These are phyloP conservation scores for Coenonympha glycerion DNA, from an alignment of 2,888 invertebrate genomes.

Conservation along the genomic window DNA sequence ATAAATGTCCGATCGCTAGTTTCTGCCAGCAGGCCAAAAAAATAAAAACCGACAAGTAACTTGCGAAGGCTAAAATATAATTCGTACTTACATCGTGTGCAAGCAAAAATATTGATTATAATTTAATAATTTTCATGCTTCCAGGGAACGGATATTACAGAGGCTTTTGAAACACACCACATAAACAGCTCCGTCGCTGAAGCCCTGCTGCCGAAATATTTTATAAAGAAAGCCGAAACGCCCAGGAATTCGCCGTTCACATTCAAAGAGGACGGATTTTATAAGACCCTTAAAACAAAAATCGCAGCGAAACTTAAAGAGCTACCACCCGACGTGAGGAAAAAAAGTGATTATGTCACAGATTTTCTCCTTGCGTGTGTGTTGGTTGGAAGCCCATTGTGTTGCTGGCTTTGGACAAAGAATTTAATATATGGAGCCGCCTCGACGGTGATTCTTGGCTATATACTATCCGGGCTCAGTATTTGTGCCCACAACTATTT, in stretches of 20 bases:
- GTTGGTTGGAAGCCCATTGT: conserved; percentile 41
- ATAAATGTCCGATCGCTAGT: too few relatives aligned
- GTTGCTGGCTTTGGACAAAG: conserved; percentile 49
- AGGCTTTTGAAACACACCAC: conserved; percentile 79
- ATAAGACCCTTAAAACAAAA: conserved; percentile 81
- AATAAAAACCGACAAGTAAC: too few relatives aligned
- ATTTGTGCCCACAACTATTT: conserved; percentile 86
- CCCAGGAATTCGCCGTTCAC: conserved; percentile 84
- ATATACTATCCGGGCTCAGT: conserved; percentile 54
- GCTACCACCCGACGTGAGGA: conserved; percentile 54
- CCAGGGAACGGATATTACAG: conserved; percentile 80
- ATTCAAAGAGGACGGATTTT: conserved; percentile 85
- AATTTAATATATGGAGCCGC: conserved; percentile 43
- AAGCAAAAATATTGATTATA: not conserved
- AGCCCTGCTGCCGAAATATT: conserved; percentile 80
- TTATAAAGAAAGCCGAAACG: conserved; percentile 76
- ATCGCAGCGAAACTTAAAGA: conserved; percentile 72
- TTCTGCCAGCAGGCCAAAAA: too few relatives aligned
- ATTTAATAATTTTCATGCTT: conserved; percentile 27
- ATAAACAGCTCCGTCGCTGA: conserved; percentile 72
- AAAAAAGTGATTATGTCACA: conserved; percentile 51
- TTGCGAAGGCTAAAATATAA: too few relatives aligned
- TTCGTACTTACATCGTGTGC: too few relatives aligned
- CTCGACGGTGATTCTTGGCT: conserved; percentile 42
- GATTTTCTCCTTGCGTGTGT: conserved; percentile 46